phyloP scores from a whole-genome alignment of 2,888 invertebrate species.

The Drosophila setosimentum region DNA sequence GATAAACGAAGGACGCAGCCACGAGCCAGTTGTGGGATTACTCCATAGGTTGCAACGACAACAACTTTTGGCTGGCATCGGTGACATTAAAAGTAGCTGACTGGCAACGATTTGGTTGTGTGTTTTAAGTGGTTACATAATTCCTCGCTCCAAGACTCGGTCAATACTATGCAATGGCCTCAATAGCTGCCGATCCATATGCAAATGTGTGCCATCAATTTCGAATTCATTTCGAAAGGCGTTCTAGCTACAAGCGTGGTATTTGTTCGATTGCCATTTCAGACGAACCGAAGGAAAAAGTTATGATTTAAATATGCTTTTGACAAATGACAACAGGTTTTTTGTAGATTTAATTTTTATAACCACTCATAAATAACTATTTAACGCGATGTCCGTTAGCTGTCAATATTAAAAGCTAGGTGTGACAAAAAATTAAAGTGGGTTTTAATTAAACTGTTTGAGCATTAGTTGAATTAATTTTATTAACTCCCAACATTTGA shows the following conservation, averaged over 20 bases:
- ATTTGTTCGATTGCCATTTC: constrained; percentile 41
- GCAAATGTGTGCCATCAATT: constrained; percentile 66
- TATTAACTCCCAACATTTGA: neutral
- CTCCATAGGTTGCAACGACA: constrained; percentile 31
- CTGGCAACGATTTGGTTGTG: constrained; percentile 53
- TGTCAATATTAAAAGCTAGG: neutral
- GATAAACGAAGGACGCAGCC: constrained; percentile 43
- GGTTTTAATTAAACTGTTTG: neutral
- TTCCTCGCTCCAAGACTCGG: constrained; percentile 49
- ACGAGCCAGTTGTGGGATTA: constrained; percentile 46
- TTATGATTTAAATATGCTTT: constrained; percentile 23
- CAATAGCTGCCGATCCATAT: constrained; percentile 64
- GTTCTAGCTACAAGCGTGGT: constrained; percentile 58
- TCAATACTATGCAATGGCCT: constrained; percentile 76
- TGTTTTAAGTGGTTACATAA: constrained; percentile 63
- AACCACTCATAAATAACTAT: neutral
- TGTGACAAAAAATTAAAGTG: neutral
- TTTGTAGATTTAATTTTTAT: neutral
- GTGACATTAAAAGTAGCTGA: constrained; percentile 60
- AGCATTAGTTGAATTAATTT: neutral
- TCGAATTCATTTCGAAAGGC: constrained; percentile 59
- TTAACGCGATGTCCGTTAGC: neutral
- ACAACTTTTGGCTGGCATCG: constrained; percentile 21
- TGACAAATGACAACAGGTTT: constrained; percentile 12
- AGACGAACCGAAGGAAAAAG: constrained; percentile 19